These are phyloP conservation scores for Eucriotettix oculatus DNA, from an alignment of 2,888 invertebrate species.

Conservation along the genomic window DNA sequence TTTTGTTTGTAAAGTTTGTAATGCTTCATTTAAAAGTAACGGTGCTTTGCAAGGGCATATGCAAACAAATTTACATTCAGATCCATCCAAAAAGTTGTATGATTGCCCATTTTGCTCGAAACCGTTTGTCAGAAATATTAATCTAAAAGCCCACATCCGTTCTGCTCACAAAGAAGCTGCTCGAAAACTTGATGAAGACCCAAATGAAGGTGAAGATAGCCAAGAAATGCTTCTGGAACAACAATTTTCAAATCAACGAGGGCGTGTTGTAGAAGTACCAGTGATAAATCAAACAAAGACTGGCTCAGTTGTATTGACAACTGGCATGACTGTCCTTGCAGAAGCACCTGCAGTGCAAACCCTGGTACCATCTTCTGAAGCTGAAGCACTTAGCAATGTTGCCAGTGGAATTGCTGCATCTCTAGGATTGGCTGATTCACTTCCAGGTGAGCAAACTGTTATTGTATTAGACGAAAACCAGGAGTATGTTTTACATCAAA, in stretches of 20 bases:
- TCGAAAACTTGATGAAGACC: conserved; percentile 32
- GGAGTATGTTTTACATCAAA: conserved; percentile 30
- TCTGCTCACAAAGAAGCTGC: conserved; percentile 46
- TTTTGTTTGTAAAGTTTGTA: conserved; percentile 35
- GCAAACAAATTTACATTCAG: conserved; percentile 29
- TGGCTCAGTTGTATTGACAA: conserved; percentile 11
- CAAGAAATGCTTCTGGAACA: conserved; percentile 12
- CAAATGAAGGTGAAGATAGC: conserved; percentile 19
- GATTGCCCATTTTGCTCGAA: conserved; percentile 61
- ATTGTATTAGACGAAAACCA: conserved; percentile 41
- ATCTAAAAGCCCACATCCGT: conserved; percentile 55
- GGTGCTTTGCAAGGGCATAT: conserved; percentile 26
- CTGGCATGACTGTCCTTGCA: conserved; percentile 16
- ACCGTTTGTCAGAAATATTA: conserved; percentile 47
- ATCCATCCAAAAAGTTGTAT: conserved; percentile 19
- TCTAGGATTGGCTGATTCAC: conserved; percentile 30
- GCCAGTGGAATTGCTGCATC: conserved; percentile 39
- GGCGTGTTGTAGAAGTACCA: conserved; percentile 14
- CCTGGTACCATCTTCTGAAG: conserved; percentile 34
- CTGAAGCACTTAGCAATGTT: conserved; percentile 36
- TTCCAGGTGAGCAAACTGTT: conserved; percentile 10
- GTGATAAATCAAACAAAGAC: conserved; percentile 11
- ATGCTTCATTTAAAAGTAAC: conserved; percentile 29
- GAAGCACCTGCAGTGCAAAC: conserved; percentile 17
- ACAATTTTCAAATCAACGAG: not conserved